Base-by-base conservation (phyloP, 2,888 invertebrate genomes). In the Melieria crassipennis region DNA sequence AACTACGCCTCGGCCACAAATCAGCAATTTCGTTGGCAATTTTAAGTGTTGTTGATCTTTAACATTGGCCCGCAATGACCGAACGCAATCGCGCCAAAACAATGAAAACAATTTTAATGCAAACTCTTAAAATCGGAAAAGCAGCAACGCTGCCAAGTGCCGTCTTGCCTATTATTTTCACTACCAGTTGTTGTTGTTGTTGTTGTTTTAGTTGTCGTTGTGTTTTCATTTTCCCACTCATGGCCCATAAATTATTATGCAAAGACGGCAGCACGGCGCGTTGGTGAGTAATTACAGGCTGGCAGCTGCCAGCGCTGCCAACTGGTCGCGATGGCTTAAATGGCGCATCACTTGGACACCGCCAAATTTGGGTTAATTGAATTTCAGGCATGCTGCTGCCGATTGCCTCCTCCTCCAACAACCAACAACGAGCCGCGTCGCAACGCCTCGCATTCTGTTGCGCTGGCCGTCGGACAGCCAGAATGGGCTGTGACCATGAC, bases 321-420 rank as follows among this genome's bases (percentile, higher is more conserved):
- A 42, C 10, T 50, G 30, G 11, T 7, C 16, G 16, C 46, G 5
- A 11, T 47, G 61, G 4, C 10, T n/a, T 6, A 6, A 10, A 30
- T 7, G 55, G 5, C 56, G 11, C 66, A 48, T 42, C 57, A 58
- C 66, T 66, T n/a, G 47, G 48, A 45, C 45, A 48, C 30, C 30
- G 52, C 48, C 50, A 43, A 60, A 67, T 52, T 46, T 67, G 10
- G 67, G 67, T 67, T 67, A 67, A 67, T 67, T 60, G 60, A 67
- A 67, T 67, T 67, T 67, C 67, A 67, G 48, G 16, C 10, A 43
- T 9, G 5, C 42, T 64, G 50, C 11, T 42, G 30, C 46, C 58
- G 45, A 45, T 58, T 46, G 16, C 16, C 52, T 9, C 43, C 7
- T 2, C 55, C 58, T 66, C 57, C 58, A 57, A 48, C 43, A 5